Evolutionary conservation across 2,888 invertebrate genomes (phyloP).

Genomic region (Acrocyrtus sp.): DNA sequence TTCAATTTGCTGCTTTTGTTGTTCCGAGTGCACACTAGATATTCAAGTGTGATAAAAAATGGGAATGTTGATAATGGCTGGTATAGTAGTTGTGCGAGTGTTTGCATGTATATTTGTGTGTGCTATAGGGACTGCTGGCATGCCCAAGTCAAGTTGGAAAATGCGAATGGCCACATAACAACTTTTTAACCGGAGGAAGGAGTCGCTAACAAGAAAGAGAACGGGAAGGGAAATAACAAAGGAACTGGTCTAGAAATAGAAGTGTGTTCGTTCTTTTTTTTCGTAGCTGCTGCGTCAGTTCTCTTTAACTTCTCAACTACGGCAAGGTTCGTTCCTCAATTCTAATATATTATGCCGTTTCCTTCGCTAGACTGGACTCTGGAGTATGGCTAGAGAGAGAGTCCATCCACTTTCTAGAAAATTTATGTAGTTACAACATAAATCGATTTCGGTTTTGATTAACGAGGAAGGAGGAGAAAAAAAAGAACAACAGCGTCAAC

Average conservation of each 20-base stretch:
- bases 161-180: neutral
- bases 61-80: neutral
- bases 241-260: neutral
- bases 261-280: neutral
- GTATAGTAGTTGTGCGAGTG: neutral
- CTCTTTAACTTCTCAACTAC: neutral
- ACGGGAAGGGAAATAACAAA: neutral
- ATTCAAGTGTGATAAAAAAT: neutral
- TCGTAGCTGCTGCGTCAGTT: neutral
- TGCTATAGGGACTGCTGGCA: no score
- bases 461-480: constrained; percentile 45
- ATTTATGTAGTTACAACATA: constrained; percentile 54
- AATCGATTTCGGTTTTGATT: constrained; percentile 58
- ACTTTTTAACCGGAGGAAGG: neutral
- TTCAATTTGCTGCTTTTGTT: neutral
- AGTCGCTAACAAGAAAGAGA: neutral
- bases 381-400: neutral
- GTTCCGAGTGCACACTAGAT: neutral
- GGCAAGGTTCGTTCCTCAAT: neutral
- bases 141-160: no score
- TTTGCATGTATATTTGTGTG: no score
- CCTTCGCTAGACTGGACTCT: neutral
- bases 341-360: no score
- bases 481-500: constrained; percentile 2
- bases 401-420: constrained; percentile 51